Evolutionary conservation across 2,888 invertebrate genomes (phyloP), one percentile per base, ranked within the genome.

Genomic region (Thecophora atra): DNA sequence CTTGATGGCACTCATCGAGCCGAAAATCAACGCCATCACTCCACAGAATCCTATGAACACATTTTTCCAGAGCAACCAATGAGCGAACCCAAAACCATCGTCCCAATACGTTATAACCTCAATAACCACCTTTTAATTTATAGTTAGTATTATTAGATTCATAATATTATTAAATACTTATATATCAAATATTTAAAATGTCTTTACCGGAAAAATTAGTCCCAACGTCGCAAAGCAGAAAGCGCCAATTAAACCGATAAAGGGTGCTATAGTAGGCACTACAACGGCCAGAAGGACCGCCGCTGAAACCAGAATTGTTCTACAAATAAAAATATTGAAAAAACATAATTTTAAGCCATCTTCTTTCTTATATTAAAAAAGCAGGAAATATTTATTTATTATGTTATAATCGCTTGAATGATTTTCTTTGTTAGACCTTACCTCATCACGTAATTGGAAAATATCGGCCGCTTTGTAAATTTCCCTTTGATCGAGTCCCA

Each of bases 191-290:
- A 11, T 47, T 47, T 47, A 60, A 54, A 19, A 81, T 37, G 6
- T 11, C 6, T 37, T 82, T 79, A 86, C 94, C 1, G 98, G 98
- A 66, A 94, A 91, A 71, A 97, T 91, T 44, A 98, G 91, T 19
- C 97, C 97, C 26, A 98, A 90, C 77, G 96, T 92, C 13, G 97
- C 96, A 84, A 96, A 96, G 83, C 96, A 96, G 82, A 97, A 93
- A 56, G 97, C 96, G 76, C 98, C 98, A 76, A 98, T 96, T 64
- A 98, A 89, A 7, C 94, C 93, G 86, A 98, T 95, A 83, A 98
- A 95, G 0, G 97, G 94, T 15, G 91, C 93, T 77, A 98, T 94
- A 62, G 92, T 92, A 0, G 97, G 97, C 21, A 97, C 94, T 7
- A 93, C 92, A 26, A 95, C 91, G 0, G 97, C 97, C 69, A 97